Conservation (phyloP, 2,888 invertebrate genomes). For the Mamestra brassicae region DNA sequence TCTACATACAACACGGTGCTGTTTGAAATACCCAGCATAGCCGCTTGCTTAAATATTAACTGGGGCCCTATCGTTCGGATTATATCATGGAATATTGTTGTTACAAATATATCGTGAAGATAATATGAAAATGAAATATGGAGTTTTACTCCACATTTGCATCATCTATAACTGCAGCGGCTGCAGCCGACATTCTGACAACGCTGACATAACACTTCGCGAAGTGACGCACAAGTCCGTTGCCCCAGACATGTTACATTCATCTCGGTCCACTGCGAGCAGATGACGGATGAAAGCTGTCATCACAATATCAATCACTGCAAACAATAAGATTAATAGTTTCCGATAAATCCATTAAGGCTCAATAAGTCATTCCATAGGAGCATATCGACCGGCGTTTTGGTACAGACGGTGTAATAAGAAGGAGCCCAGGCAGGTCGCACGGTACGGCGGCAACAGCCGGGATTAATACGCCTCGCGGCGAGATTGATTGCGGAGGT, state of each 20-base stretch:
- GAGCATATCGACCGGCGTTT: neutral
- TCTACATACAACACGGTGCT: constrained; percentile 29
- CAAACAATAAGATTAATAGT: constrained; percentile 5
- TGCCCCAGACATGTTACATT: neutral
- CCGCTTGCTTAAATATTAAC: constrained; percentile 19
- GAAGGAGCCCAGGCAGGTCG: neutral
- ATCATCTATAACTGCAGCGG: too few relatives aligned
- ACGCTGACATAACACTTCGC: too few relatives aligned
- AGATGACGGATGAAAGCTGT: neutral
- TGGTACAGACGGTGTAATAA: neutral
- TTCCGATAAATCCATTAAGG: neutral
- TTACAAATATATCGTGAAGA: neutral
- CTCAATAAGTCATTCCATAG: neutral
- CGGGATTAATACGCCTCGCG: constrained; percentile 24
- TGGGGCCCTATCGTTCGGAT: neutral
- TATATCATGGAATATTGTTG: neutral
- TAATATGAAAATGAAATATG: neutral
- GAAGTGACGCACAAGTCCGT: neutral
- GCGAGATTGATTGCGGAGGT: constrained; percentile 25
- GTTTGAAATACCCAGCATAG: constrained; percentile 8
- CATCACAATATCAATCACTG: neutral
- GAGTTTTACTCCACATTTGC: too few relatives aligned
- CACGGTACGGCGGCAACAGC: neutral
- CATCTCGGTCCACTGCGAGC: neutral
- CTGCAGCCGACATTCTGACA: too few relatives aligned